A percentile compares a stretch with the other conserved stretches of the same genome.
phyloP scores from a whole-genome alignment of 2,113 vertebrate genomes.

The Piaya cayana region DNA sequence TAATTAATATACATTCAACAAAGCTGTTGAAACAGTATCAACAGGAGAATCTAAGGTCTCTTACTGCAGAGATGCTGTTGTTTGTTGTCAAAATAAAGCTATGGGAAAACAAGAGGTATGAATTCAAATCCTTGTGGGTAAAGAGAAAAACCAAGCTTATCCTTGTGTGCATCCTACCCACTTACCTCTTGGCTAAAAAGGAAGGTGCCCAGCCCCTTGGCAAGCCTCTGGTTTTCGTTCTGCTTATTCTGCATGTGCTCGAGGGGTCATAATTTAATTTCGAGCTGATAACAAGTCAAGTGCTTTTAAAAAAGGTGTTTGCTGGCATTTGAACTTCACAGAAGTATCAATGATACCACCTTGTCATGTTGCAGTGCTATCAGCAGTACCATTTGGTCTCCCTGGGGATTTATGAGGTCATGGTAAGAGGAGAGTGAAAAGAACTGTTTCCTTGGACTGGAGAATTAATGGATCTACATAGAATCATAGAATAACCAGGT shows the following conservation, averaged over 20 bases:
- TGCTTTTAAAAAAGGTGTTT: background rate
- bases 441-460: no score
- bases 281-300: background rate
- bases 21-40: background rate
- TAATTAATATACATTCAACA: background rate
- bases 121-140: background rate
- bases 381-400: background rate
- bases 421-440: background rate
- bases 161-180: background rate
- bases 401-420: background rate
- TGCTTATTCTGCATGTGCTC: background rate
- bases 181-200: background rate
- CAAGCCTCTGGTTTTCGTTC: background rate
- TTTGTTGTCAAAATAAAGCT: background rate
- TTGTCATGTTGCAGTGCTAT: background rate
- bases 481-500: no score
- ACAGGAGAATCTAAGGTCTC: background rate
- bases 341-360: background rate
- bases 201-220: background rate
- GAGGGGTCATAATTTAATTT: background rate
- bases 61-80: background rate
- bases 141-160: background rate
- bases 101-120: background rate
- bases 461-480: no score
- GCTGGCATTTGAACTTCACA: background rate